A percentile compares a stretch with the other conserved stretches of the same genome.
phyloP scores from a whole-genome alignment of 2,797 vertebrate genomes.

The Smutsia gigantea region DNA sequence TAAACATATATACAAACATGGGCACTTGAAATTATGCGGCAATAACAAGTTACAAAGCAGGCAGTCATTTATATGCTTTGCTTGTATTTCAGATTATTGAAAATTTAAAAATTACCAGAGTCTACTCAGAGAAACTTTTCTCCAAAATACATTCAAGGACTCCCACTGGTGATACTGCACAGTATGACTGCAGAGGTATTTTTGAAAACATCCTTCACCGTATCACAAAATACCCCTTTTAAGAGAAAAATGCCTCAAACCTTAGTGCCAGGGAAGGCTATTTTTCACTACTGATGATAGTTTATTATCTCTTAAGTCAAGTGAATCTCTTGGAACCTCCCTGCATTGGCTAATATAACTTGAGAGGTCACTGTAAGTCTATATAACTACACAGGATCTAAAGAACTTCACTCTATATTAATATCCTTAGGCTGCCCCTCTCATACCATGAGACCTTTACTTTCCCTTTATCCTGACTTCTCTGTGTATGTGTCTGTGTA shows the following conservation, averaged over 20 bases:
- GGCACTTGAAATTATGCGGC: neutral
- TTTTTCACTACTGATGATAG: neutral
- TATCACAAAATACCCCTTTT: neutral
- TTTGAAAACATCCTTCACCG: neutral
- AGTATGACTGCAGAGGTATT: neutral
- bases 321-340: neutral
- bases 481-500: neutral
- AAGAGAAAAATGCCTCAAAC: constrained; percentile 8
- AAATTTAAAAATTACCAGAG: neutral
- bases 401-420: neutral
- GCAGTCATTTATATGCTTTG: neutral
- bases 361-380: constrained; percentile 1
- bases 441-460: constrained; percentile 9
- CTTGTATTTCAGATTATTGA: neutral
- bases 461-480: neutral
- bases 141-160: constrained; percentile 10
- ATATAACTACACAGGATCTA: neutral
- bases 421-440: neutral
- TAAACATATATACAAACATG: neutral
- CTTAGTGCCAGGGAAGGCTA: neutral
- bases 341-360: neutral
- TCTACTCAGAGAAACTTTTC: neutral
- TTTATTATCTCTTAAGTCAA: neutral
- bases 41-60: neutral
- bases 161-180: neutral